Conservation (phyloP, 2,888 invertebrate species). For the Tenodera sinensis region DNA sequence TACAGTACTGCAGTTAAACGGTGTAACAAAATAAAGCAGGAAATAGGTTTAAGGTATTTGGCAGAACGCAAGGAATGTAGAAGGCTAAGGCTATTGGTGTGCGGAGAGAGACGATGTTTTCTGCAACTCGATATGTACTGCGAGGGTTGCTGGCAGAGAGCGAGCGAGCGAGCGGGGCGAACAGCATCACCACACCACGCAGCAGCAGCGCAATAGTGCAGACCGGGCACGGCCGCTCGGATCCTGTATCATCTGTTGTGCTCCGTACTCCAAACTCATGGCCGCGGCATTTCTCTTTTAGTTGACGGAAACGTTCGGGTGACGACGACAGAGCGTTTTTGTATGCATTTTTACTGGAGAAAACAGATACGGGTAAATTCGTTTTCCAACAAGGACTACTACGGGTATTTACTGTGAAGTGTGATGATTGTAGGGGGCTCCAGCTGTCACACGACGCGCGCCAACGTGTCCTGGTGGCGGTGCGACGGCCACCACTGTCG, state of each 20-base stretch:
- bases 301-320: neutral
- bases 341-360: neutral
- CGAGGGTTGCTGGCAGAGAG: conserved; percentile 1
- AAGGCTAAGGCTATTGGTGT: too few relatives aligned
- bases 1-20: too few relatives aligned
- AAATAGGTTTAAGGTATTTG: too few relatives aligned
- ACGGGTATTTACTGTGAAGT: neutral
- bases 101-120: neutral
- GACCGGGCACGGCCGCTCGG: neutral
- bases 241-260: neutral
- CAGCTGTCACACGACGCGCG: neutral
- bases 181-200: neutral
- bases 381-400: neutral
- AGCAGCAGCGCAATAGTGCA: neutral
- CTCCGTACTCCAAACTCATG: neutral
- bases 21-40: too few relatives aligned
- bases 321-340: neutral
- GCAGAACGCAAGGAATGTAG: too few relatives aligned
- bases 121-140: neutral
- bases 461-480: neutral
- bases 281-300: neutral
- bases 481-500: neutral
- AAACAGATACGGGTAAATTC: neutral
- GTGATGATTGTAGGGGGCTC: neutral
- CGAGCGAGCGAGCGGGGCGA: too few relatives aligned